Conservation (phyloP, 1,140 invertebrate species). For the Drosophila pachea region DNA sequence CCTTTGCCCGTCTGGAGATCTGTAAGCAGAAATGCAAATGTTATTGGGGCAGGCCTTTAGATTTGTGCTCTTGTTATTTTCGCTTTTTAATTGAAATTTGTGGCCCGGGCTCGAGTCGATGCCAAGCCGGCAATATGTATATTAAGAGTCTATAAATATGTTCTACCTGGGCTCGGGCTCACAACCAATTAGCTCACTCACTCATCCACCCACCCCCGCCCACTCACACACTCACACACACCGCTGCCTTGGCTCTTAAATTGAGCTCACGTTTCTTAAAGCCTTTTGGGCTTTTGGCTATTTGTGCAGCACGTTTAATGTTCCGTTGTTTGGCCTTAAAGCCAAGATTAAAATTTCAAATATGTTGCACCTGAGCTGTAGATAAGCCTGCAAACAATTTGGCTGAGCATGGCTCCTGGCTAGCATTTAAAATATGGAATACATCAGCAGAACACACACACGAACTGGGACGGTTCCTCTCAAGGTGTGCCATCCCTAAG, state of each 20-base stretch:
- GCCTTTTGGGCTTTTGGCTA: conserved; percentile 7
- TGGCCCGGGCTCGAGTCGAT: conserved; percentile 36
- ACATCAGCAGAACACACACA: no score
- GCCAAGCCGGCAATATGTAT: conserved; percentile 12
- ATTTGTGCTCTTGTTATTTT: conserved; percentile 52
- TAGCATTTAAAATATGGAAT: not conserved
- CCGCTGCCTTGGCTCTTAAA: not conserved
- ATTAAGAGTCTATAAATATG: conserved; percentile 4
- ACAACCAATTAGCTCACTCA: conserved; percentile 44
- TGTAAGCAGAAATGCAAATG: conserved; percentile 46
- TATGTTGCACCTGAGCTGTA: conserved; percentile 6
- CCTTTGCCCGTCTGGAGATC: conserved; percentile 38
- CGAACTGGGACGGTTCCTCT: no score
- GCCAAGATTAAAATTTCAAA: not conserved
- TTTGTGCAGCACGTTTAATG: not conserved
- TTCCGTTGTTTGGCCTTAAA: not conserved
- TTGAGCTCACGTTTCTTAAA: not conserved
- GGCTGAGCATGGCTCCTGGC: not conserved
- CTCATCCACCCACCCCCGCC: not conserved
- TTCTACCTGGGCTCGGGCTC: conserved; percentile 29
- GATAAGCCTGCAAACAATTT: not conserved
- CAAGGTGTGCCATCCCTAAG: no score
- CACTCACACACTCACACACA: not conserved
- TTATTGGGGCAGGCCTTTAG: conserved; percentile 16
- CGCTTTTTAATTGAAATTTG: conserved; percentile 56